Base-by-base conservation (phyloP, 2,797 vertebrate species). In the Carapus acus region DNA sequence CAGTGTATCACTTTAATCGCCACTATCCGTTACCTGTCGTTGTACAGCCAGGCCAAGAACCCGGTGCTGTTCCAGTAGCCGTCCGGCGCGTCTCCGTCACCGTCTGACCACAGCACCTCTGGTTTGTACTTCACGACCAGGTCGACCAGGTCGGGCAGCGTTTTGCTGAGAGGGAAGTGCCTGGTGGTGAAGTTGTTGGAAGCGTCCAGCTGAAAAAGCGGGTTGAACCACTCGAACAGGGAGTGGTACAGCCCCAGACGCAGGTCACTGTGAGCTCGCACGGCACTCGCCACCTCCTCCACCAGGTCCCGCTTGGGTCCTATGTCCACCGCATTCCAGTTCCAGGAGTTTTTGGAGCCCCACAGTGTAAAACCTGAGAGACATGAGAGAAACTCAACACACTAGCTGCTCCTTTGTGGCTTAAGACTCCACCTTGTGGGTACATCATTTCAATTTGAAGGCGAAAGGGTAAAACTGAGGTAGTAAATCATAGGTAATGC, bases 11-110 rank as follows among this genome's bases (percentile, higher is more conserved):
- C 14, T 11, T 15, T 36, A 36, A 36, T 36, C 34, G 7, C n/a
- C 34, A 3, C n/a, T n/a, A 36, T 36, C 34, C 22, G 48, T 40
- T 45, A 93, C 94, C 96, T 98, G 42, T 96, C 91, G 34, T 97
- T 99, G 51, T 98, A 98, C 5, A 99, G 90, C 96, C 96, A 99
- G 45, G 95, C 93, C 38, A 99, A 77, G 81, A 99, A 99, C 2
- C 85, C 91, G 0, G 95, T 98, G 82, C 94, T 98, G 78, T 98
- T 97, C 96, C 96, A 99, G 78, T 98, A 99, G 12, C 27, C 38
- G 49, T 91, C 89, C 0, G 94, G 92, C 0, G 92, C 96, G 1
- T 88, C 8, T 19, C 90, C 95, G 9, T 93, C 83, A 2, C 96
- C 96, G 48, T 99, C 96, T 1, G 94, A 91, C 96, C 96, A 99